These are phyloP conservation scores for Cephus pulcher DNA, from an alignment of 2,888 invertebrate species.

Conservation along the genomic window DNA sequence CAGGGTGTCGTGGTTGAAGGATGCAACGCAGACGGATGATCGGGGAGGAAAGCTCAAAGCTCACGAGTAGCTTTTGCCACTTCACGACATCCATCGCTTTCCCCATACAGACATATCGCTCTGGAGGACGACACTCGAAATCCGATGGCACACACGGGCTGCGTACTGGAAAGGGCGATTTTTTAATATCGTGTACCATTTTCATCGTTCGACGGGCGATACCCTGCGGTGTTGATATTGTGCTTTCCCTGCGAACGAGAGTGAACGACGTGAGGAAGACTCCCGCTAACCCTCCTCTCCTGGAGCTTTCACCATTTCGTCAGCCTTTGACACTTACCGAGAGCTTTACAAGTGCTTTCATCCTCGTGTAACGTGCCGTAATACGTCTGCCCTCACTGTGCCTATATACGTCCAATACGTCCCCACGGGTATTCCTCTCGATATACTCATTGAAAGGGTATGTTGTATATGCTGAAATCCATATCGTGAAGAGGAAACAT, in stretches of 20 bases:
- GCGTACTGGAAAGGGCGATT: not conserved
- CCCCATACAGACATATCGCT: not conserved
- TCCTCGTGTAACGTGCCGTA: not conserved
- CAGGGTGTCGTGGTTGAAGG: not conserved
- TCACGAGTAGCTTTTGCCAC: not conserved
- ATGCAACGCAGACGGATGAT: not conserved
- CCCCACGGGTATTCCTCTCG: not conserved
- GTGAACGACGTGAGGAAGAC: not conserved
- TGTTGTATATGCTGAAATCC: too few relatives aligned
- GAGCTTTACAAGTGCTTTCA: not conserved
- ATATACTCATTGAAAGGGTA: not conserved
- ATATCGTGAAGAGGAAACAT: too few relatives aligned
- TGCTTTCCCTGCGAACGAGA: not conserved
- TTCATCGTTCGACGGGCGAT: not conserved
- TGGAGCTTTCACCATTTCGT: not conserved
- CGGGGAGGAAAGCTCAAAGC: not conserved
- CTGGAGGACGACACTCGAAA: not conserved
- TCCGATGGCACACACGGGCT: not conserved
- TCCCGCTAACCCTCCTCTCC: not conserved
- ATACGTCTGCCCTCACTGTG: not conserved
- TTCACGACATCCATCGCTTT: not conserved
- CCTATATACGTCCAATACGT: not conserved
- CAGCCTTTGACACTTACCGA: conserved; percentile 6
- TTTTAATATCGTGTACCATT: not conserved
- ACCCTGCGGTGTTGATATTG: not conserved